Conservation (phyloP, 2,888 invertebrate species). For the Argyresthia albistria region DNA sequence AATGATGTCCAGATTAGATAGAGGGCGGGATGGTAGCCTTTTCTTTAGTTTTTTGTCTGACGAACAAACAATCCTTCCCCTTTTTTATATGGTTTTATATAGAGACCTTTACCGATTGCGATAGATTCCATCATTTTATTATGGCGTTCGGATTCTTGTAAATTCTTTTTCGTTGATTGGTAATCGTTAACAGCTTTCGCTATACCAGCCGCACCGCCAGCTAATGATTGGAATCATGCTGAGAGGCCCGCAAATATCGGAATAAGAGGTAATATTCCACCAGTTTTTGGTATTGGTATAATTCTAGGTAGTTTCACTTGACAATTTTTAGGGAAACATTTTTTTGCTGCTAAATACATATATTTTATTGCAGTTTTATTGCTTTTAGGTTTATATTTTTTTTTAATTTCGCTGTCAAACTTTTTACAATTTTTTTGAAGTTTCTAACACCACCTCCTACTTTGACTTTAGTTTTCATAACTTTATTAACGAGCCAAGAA, state of each 20-base stretch:
- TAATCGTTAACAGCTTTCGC: conserved; percentile 24
- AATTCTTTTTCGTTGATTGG: conserved; percentile 21
- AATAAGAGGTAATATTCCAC: conserved; percentile 29
- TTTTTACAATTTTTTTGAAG: conserved; percentile 1
- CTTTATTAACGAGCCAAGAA: conserved; percentile 8
- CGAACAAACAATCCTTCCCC: conserved; percentile 5
- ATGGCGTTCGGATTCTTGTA: conserved; percentile 1
- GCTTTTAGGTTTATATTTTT: conserved; percentile 14
- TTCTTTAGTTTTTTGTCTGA: conserved; percentile 9
- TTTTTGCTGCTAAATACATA: conserved; percentile 11
- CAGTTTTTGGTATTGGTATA: conserved; percentile 28
- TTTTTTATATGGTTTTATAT: conserved; percentile 9
- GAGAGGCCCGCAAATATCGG: conserved; percentile 30
- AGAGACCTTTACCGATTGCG: conserved; percentile 25
- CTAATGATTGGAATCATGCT: conserved; percentile 26
- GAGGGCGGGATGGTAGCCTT: conserved; percentile 8
- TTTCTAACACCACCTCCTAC: background rate
- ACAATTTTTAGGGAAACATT: conserved; percentile 14
- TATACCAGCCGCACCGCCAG: conserved; percentile 32
- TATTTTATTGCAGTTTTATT: conserved; percentile 12
- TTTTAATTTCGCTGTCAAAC: conserved; percentile 8
- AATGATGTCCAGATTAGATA: conserved; percentile 8
- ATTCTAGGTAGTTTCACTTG: conserved; percentile 17
- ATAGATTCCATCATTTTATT: conserved; percentile 30
- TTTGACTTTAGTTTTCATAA: conserved; percentile 16